These are phyloP conservation scores for Sesamia nonagrioides DNA, from an alignment of 1,140 invertebrate species.

Conservation along the genomic window DNA sequence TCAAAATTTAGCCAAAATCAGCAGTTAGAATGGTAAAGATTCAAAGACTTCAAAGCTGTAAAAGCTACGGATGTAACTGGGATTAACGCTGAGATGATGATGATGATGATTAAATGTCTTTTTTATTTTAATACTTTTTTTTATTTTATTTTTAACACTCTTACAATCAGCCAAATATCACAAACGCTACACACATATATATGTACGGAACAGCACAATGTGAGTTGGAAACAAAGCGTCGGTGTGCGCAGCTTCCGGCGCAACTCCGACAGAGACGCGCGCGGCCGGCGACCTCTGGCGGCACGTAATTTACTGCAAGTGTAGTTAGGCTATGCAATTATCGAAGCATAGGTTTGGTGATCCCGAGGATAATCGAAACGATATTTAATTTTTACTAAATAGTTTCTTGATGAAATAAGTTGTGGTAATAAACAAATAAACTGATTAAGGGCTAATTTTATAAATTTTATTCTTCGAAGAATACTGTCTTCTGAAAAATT, in stretches of 20 bases:
- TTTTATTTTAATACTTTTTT: too few species aligned
- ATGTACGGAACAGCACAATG: conserved; percentile 6
- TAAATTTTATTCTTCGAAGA: too few species aligned
- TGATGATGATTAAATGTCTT: too few species aligned
- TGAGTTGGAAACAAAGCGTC: conserved; percentile 29
- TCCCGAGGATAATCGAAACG: conserved; percentile 10
- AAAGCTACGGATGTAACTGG: too few species aligned
- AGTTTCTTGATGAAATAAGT: neutral
- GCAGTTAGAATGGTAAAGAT: too few species aligned
- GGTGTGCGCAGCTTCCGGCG: conserved; percentile 37
- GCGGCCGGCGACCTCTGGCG: conserved; percentile 44
- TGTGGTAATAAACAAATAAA: neutral
- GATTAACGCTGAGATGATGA: too few species aligned
- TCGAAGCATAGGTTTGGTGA: conserved; percentile 18
- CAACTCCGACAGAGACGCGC: conserved; percentile 33
- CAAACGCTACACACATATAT: neutral
- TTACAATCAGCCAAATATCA: neutral
- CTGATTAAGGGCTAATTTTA: too few species aligned
- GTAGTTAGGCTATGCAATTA: conserved; percentile 42
- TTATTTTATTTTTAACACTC: neutral
- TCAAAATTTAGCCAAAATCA: too few species aligned
- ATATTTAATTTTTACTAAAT: neutral
- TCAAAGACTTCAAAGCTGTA: too few species aligned
- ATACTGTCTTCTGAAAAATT: too few species aligned
- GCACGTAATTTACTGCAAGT: conserved; percentile 49